phyloP scores from a whole-genome alignment of 2,888 invertebrate species.

The Drosophila tanythrix region DNA sequence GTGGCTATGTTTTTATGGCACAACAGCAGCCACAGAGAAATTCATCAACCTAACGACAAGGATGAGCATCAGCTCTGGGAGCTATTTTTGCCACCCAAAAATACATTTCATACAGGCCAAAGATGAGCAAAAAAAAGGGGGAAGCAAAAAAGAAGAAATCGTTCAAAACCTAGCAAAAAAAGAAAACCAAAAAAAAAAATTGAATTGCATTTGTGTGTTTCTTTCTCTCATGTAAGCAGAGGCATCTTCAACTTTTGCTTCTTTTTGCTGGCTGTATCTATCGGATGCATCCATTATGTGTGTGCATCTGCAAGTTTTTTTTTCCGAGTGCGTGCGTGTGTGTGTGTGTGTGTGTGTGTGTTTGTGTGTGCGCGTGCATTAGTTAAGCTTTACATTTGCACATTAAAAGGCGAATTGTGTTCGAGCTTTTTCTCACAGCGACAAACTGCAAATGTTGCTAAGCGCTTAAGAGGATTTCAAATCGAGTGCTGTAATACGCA shows the following conservation, averaged over 20 bases:
- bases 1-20: constrained; percentile 70
- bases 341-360: constrained; percentile 17
- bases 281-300: constrained; percentile 76
- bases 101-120: constrained; percentile 79
- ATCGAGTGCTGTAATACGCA: constrained; percentile 22
- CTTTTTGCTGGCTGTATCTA: constrained; percentile 46
- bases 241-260: constrained; percentile 32
- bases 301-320: constrained; percentile 57
- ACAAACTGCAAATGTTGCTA: constrained; percentile 52
- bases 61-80: constrained; percentile 75
- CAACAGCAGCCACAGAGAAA: constrained; percentile 51
- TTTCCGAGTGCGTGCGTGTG: constrained; percentile 11
- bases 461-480: constrained; percentile 66
- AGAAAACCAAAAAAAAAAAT: constrained; percentile 42
- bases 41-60: constrained; percentile 74
- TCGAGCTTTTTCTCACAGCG: constrained; percentile 46
- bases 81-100: constrained; percentile 83
- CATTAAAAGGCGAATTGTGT: constrained; percentile 81
- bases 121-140: constrained; percentile 44
- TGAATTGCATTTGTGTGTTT: constrained; percentile 81
- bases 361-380: constrained; percentile 47
- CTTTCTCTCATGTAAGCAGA: constrained; percentile 44
- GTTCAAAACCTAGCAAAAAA: constrained; percentile 25
- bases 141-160: constrained; percentile 31
- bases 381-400: constrained; percentile 79